phyloP scores from a whole-genome alignment of 2,113 vertebrate species.

The Cairina moschata region DNA sequence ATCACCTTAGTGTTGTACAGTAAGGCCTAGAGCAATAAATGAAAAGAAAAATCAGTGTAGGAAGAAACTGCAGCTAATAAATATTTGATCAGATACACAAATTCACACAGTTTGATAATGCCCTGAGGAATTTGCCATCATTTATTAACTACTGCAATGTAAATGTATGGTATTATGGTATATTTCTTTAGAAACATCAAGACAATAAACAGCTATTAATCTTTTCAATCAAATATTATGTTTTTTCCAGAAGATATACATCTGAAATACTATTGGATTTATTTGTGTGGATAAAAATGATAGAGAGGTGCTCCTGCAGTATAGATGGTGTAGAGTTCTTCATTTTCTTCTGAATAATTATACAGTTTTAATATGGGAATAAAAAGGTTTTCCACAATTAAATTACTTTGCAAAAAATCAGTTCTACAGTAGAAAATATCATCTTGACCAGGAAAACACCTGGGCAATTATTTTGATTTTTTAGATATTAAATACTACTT shows the following conservation, averaged over 20 bases:
- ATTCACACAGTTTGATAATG: constrained; percentile 79
- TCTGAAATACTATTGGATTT: background rate
- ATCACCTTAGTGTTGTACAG: constrained; percentile 27
- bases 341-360: background rate
- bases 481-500: background rate
- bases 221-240: background rate
- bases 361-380: background rate
- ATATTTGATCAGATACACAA: constrained; percentile 81
- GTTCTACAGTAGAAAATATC: background rate
- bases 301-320: background rate
- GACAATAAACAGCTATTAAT: background rate
- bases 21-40: constrained; percentile 59
- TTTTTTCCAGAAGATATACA: background rate
- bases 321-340: background rate
- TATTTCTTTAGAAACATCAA: constrained; percentile 27
- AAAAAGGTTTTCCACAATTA: background rate
- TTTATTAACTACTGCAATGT: constrained; percentile 66
- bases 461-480: background rate
- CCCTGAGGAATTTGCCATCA: constrained; percentile 72
- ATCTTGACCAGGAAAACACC: background rate
- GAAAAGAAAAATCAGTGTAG: constrained; percentile 57
- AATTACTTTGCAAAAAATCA: background rate
- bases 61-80: constrained; percentile 76
- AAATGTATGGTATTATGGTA: background rate
- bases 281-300: background rate